Percentiles rank a stretch among this genome's conserved stretches.
Conservation (phyloP, 2,888 invertebrate species). For the Sphaeridia pumilis region DNA sequence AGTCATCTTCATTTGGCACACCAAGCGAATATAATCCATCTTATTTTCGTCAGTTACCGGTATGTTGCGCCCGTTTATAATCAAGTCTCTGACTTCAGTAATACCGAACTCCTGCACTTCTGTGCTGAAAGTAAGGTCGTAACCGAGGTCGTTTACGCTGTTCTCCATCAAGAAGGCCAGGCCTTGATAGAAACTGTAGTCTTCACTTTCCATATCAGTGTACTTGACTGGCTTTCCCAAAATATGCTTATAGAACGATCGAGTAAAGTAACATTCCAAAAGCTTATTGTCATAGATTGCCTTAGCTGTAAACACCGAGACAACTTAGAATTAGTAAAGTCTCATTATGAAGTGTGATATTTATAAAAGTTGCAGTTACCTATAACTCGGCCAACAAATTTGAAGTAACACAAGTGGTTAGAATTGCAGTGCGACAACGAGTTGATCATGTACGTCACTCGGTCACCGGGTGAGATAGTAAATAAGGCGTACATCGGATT, state of each 20-base stretch:
- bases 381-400: conserved; percentile 82
- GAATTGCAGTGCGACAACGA: conserved; percentile 79
- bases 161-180: conserved; percentile 73
- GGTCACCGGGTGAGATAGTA: conserved; percentile 77
- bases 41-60: conserved; percentile 76
- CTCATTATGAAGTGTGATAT: too few relatives aligned
- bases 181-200: conserved; percentile 79
- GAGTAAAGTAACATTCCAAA: conserved; percentile 79
- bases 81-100: conserved; percentile 68
- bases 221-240: conserved; percentile 73
- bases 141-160: conserved; percentile 65
- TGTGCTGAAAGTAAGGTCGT: conserved; percentile 72
- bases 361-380: conserved; percentile 51
- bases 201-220: conserved; percentile 81
- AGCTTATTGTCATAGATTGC: conserved; percentile 85
- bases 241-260: conserved; percentile 86
- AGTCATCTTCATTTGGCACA: conserved; percentile 88
- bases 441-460: conserved; percentile 86
- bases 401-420: conserved; percentile 81
- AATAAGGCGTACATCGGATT: conserved; percentile 87
- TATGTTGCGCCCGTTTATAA: conserved; percentile 66
- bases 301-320: conserved; percentile 63
- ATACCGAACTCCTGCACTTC: conserved; percentile 84
- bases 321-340: too few relatives aligned
- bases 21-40: conserved; percentile 73